Evolutionary conservation across 2,113 vertebrate genomes (phyloP), one percentile per base, ranked within the genome.

Genomic region (Pungitius pungitius): DNA sequence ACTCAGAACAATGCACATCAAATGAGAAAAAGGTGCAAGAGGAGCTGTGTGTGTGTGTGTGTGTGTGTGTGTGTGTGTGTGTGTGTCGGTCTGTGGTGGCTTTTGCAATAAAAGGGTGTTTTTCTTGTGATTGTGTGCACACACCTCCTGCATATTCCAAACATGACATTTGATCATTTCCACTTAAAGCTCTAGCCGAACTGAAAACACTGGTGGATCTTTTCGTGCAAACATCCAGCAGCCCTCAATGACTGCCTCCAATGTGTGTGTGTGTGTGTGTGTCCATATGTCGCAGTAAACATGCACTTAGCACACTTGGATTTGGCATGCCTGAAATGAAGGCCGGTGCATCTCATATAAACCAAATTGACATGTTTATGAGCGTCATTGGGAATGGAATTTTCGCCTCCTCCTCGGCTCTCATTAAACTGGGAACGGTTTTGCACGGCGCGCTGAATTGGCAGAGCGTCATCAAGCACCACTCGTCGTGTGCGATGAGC

Each of bases 391-490:
- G 69, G 62, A 74, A 75, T 54, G 45, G 52, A 72, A 63, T 61
- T 84, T 69, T 64, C 67, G 61, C 64, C 77, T 81, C 69, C 76
- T 83, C 87, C 78, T 74, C 15, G 33, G 17, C 45, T 81, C 73
- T 87, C 89, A 63, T 91, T 85, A 79, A 85, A 89, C 82, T 78
- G 60, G 65, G 58, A 73, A 79, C 80, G 78, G 68, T 66, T 82
- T 85, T 77, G 67, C 54, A 60, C 59, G 40, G 3, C 26, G 22
- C 15, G 26, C 69, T 26, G 45, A 87, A 80, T 91, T 83, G 73
- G 87, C 81, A 45, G 26, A 75, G 81, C 82, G 69, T 75, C 70
- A 75, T 85, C 76, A 87, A 91, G 77, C 59, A 84, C 91, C 88
- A 81, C 72, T 75, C 57, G 49, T 86, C 81, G 73, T 70, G 51